Percentiles rank a stretch among this genome's conserved stretches.
phyloP scores from a whole-genome alignment of 2,113 vertebrate genomes.

The Petroica traversi region DNA sequence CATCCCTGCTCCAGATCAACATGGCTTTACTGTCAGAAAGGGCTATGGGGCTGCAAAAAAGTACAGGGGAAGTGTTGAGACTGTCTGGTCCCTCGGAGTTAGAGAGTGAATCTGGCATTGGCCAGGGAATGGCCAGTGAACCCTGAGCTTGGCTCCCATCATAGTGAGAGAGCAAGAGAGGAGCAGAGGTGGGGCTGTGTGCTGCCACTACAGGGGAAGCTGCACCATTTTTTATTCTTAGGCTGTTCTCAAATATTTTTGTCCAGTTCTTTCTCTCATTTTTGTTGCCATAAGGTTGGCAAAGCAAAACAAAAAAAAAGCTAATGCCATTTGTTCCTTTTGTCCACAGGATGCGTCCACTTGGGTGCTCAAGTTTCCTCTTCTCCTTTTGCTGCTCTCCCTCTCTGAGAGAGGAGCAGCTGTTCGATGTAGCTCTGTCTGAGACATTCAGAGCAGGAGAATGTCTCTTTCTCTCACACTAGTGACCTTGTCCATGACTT shows the following conservation, averaged over 20 bases:
- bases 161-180: background rate
- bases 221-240: background rate
- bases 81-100: background rate
- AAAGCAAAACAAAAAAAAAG: background rate
- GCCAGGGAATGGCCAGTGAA: background rate
- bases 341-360: rapidly evolving
- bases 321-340: background rate
- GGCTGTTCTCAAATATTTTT: background rate
- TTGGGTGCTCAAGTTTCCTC: background rate
- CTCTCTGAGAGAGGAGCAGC: background rate
- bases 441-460: background rate
- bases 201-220: background rate
- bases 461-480: background rate
- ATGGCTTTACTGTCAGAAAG: background rate
- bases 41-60: background rate
- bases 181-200: background rate
- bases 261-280: background rate
- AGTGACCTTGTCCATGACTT: background rate
- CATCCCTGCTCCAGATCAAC: background rate
- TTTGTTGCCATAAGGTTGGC: background rate
- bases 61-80: background rate
- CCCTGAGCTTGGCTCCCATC: background rate
- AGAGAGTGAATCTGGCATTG: background rate
- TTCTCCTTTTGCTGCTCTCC: background rate
- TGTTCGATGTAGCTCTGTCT: background rate